A percentile compares a stretch with the other conserved stretches of the same genome.
phyloP scores from a whole-genome alignment of 2,797 vertebrate species.

The Thalassophryne amazonica region DNA sequence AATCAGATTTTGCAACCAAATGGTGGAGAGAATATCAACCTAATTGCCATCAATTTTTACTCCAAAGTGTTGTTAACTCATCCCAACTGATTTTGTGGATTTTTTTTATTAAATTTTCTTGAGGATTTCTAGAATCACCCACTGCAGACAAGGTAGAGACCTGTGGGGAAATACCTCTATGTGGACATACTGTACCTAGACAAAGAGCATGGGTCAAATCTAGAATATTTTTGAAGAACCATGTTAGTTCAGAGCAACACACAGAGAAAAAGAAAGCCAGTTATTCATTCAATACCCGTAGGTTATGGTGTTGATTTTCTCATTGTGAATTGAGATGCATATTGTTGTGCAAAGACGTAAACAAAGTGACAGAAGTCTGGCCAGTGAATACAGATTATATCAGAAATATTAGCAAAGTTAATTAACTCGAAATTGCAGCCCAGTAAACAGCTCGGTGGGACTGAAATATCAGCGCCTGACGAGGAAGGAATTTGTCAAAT shows the following conservation, averaged over 20 bases:
- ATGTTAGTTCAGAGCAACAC: conserved; percentile 1
- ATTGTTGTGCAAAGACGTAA: conserved; percentile 51
- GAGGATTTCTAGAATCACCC: too few relatives aligned
- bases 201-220: too few relatives aligned
- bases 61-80: too few relatives aligned
- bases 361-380: conserved; percentile 42
- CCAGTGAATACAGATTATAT: conserved; percentile 60
- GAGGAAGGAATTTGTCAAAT: conserved; percentile 59
- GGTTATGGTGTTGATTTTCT: conserved; percentile 4
- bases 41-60: too few relatives aligned
- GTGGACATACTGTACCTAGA: too few relatives aligned
- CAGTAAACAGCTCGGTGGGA: conserved; percentile 53
- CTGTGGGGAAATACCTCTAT: too few relatives aligned
- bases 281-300: conserved; percentile 7
- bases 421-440: conserved; percentile 59
- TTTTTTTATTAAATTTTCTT: too few relatives aligned
- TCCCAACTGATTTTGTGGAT: too few relatives aligned
- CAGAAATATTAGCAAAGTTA: conserved; percentile 63
- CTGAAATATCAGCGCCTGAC: conserved; percentile 36
- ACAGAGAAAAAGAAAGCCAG: conserved; percentile 12
- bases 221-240: too few relatives aligned
- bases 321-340: conserved; percentile 18
- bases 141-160: too few relatives aligned
- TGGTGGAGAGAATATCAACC: too few relatives aligned
- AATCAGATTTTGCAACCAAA: too few relatives aligned